These are phyloP conservation scores for Bostrychus sinensis DNA, from an alignment of 2,113 vertebrate genomes.

Conservation along the genomic window DNA sequence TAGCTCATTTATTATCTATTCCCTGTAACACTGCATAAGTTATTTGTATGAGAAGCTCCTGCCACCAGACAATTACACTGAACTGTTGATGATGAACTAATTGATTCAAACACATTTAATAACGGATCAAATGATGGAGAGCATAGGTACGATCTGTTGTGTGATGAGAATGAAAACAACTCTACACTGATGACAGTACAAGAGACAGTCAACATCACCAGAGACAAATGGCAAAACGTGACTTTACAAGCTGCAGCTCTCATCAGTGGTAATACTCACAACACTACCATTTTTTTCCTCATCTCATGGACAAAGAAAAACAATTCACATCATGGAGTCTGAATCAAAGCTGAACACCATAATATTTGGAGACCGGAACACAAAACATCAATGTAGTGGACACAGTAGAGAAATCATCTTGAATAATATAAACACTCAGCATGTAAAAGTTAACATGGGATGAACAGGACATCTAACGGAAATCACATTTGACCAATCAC, in stretches of 20 bases:
- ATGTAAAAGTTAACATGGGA: no score
- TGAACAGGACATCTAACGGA: no score
- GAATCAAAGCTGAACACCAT: background rate
- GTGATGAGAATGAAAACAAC: conserved; percentile 14
- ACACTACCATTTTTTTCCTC: no score
- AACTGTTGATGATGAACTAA: background rate
- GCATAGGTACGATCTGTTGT: conserved; percentile 12
- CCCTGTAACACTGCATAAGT: background rate
- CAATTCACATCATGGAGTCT: background rate
- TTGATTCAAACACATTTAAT: no score
- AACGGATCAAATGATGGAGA: background rate
- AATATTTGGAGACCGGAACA: background rate
- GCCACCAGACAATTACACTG: background rate
- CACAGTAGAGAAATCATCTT: background rate
- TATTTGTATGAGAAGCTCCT: background rate
- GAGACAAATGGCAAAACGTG: conserved; percentile 43
- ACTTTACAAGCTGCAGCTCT: conserved; percentile 47
- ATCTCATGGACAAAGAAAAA: background rate
- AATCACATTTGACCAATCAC: no score
- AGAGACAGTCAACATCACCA: no score
- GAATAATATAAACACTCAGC: no score
- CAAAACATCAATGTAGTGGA: background rate
- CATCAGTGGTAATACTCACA: conserved; percentile 38
- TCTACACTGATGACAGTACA: conserved; percentile 26
- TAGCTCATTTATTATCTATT: conserved; percentile 2